Evolutionary conservation across 2,797 vertebrate species (phyloP), one percentile per base, ranked within the genome.

Genomic region (Benthosema pterotum): DNA sequence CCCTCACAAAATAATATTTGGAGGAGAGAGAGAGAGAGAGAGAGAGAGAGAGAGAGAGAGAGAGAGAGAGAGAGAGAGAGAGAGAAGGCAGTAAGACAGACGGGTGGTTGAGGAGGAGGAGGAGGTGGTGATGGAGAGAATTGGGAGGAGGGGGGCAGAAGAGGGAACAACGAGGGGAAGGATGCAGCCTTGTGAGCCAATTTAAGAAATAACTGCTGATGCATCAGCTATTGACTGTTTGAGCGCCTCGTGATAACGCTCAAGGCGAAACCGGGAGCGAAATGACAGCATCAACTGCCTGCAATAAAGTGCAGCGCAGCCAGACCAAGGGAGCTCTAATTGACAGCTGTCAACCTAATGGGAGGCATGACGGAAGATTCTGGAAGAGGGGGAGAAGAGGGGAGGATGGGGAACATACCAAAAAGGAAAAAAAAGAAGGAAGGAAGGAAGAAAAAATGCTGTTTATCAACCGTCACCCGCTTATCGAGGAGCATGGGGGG

Each of bases 131-230:
- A 22, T 17, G 42, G 19, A 14, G 64, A 43, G 56, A 60, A 52
- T 65, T 59, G 55, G 80, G 79, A 68, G 80, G 71, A 63, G 72
- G 82, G 78, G 83, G 80, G 78, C 63, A 83, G 87, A n/a, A 77
- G 79, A 85, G 87, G 83, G 91, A 88, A 92, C 63, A 83, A 88
- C 77, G 79, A 85, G 87, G 83, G 83, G 91, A 88, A 92, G 92
- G 94, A 95, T 90, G 93, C 94, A 94, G 95, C 93, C 95, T 93
- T 92, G 93, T 89, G 93, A 97, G 95, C 94, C 95, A 94, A 96
- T 97, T 95, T 95, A 94, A 94, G 94, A 95, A 96, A 94, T 95
- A 95, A 96, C 93, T 96, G 96, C 95, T 97, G 95, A 96, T 96
- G 94, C 94, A 95, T 96, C 96, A 95, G 94, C 94, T 96, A 96